Base-by-base conservation (phyloP, 1,140 invertebrate genomes). In the Mercenaria mercenaria region DNA sequence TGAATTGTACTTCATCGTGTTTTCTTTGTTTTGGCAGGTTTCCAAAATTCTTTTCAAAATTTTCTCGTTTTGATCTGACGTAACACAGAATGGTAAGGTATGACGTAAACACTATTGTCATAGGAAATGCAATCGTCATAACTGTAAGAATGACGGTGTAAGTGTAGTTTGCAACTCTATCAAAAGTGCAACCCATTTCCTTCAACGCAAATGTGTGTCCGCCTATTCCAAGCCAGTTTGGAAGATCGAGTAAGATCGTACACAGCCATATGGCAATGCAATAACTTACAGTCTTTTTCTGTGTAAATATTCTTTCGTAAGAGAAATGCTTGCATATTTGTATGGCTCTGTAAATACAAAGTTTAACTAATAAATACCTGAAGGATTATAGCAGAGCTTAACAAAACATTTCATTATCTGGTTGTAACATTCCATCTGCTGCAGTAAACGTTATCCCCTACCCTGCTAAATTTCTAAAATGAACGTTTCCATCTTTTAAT, bases 161-260 rank as follows among this genome's bases (percentile, higher is more conserved):
- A 11, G 34, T 4, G 37, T 88, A 56, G 39, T 88, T 88, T 50
- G 86, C 86, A 3, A 67, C 43, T 69, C 86, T 13, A 34, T 88
- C 86, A 61, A 80, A 88, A 13, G 86, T 88, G 52, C 86, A 88
- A 1, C 86, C 86, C 86, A 88, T 88, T 52, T 88, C 86, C 41
- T 88, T 88, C 39, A 88, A 47, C 0, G 47, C 86, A 34, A 88
- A 88, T 1, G 86, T 88, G 41, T 88, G 86, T 37, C 85, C 85
- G 23, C 86, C 86, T n/a, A 74, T 59, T 23, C 86, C 59, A 11
- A 88, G 34, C 86, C 76, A 88, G 47, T 81, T 88, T 39, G 86
- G 86, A n/a, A 88, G 43, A n/a, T 88, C 86, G 3, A 81, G 29
- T 39, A 64, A 11, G 11, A 88, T 69, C 15, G 77, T 32, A 34